These are phyloP conservation scores for Rhynchotus rufescens DNA, from an alignment of 2,797 vertebrate species.

Conservation along the genomic window DNA sequence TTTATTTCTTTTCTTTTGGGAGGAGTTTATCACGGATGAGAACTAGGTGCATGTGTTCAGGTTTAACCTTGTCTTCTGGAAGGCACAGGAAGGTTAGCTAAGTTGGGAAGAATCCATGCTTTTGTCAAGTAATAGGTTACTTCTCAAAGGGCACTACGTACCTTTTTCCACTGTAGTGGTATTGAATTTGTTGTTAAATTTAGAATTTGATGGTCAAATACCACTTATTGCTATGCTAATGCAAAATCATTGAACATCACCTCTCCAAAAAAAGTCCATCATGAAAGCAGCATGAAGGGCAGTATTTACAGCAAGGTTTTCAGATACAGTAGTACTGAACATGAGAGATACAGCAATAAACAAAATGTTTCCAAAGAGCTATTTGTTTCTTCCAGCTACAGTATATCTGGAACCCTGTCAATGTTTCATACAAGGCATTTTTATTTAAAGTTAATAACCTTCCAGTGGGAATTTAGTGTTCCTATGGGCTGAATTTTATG, in stretches of 20 bases:
- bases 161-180: not conserved
- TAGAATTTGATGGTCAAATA: not conserved
- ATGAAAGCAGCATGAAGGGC: not conserved
- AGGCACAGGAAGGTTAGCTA: not conserved
- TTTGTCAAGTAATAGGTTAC: not conserved
- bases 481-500: conserved; percentile 76
- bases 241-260: not conserved
- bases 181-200: not conserved
- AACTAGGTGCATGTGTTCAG: not conserved
- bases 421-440: conserved; percentile 70
- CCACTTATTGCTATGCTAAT: not conserved
- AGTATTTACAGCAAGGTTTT: not conserved
- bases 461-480: conserved; percentile 73
- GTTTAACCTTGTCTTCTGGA: not conserved
- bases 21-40: not conserved
- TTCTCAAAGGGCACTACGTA: not conserved
- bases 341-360: not conserved
- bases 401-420: conserved; percentile 39
- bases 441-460: conserved; percentile 80
- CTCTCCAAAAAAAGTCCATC: not conserved
- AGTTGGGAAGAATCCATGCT: too few relatives aligned
- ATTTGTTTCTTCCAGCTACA: not conserved
- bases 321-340: not conserved
- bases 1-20: not conserved
- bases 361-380: not conserved